Percentiles rank a stretch among this genome's conserved stretches.
phyloP scores from a whole-genome alignment of 2,888 invertebrate genomes.

The Nemotelus pantherinus region DNA sequence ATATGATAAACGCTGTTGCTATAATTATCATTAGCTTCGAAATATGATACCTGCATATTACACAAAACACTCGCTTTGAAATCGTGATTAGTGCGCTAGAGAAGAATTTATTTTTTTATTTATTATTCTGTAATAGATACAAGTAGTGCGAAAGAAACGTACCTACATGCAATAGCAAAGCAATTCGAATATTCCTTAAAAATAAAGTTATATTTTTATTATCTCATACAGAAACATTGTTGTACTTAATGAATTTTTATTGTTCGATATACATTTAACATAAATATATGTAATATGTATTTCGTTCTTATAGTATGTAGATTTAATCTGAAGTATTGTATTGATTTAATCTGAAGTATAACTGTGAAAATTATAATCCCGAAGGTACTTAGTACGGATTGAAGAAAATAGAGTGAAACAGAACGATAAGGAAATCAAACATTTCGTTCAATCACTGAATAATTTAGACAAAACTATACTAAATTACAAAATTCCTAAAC shows the following conservation, averaged over 20 bases:
- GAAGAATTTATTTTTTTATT: too few relatives aligned
- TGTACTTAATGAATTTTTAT: slow-evolving; percentile 19
- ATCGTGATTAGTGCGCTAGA: too few relatives aligned
- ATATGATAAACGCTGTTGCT: too few relatives aligned
- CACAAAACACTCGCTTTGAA: too few relatives aligned
- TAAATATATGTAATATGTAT: background rate
- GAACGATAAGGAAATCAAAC: background rate
- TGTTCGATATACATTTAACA: background rate
- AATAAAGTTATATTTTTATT: background rate
- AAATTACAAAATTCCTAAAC: too few relatives aligned
- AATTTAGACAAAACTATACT: too few relatives aligned
- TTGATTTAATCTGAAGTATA: too few relatives aligned
- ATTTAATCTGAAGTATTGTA: slow-evolving; percentile 3
- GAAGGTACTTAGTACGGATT: background rate
- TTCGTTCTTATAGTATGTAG: slow-evolving; percentile 13
- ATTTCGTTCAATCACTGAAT: slow-evolving; percentile 13
- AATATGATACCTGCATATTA: too few relatives aligned
- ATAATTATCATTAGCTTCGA: too few relatives aligned
- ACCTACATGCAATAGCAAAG: slow-evolving; percentile 34
- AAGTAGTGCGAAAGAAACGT: slow-evolving; percentile 40
- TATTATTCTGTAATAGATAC: too few relatives aligned
- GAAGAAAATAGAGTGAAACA: background rate
- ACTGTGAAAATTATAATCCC: background rate
- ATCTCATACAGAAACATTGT: background rate
- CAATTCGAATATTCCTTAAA: slow-evolving; percentile 24